A percentile compares a stretch with the other conserved stretches of the same genome.
Evolutionary conservation across 2,113 vertebrate genomes (phyloP).

Genomic region (Dromiciops gliroides): DNA sequence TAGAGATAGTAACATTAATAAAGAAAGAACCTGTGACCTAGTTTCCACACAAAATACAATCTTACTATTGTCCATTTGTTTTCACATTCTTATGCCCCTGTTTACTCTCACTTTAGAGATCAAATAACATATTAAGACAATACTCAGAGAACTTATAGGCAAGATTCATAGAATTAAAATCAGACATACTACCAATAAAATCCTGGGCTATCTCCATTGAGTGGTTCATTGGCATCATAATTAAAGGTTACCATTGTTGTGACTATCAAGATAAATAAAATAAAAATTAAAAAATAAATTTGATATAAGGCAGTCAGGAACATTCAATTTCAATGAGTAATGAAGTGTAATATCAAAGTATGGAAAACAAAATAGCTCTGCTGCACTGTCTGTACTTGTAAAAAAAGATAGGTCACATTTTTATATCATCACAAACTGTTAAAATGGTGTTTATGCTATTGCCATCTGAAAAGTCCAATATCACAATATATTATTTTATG

Average conservation of each 20-base stretch:
- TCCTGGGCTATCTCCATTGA: background rate
- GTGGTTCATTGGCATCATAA: too few relatives aligned
- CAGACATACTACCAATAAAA: background rate
- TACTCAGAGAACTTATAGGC: background rate
- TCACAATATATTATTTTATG: background rate
- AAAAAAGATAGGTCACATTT: background rate
- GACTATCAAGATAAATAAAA: background rate
- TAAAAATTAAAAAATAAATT: background rate
- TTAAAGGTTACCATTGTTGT: background rate
- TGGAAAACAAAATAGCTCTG: background rate
- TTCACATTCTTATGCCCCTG: background rate
- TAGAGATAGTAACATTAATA: conserved; percentile 20
- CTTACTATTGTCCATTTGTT: background rate
- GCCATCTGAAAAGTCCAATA: background rate
- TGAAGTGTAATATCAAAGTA: background rate
- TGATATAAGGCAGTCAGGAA: background rate
- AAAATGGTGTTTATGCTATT: background rate
- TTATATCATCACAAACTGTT: background rate
- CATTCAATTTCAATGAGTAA: background rate
- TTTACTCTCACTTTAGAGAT: background rate
- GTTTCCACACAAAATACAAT: background rate
- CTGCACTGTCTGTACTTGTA: background rate
- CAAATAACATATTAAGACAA: background rate
- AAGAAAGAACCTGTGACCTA: background rate
- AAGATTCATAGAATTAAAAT: background rate